These are phyloP conservation scores for Scolanthus callimorphus DNA, from an alignment of 92 coral and sea anemone genomes.

Conservation along the genomic window DNA sequence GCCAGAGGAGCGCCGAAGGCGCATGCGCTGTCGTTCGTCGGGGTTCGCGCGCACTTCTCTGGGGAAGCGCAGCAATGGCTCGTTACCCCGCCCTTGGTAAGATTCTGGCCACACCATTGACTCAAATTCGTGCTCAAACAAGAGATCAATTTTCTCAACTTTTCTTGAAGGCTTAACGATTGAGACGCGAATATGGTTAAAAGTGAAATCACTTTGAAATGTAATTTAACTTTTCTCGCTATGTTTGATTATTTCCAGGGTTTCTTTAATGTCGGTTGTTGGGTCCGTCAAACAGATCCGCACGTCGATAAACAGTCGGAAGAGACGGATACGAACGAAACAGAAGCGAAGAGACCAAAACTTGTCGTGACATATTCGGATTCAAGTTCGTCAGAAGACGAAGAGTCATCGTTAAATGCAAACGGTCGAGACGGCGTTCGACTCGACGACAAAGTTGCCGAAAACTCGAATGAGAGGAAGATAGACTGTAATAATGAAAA, in stretches of 20 bases:
- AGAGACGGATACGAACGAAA: slow-evolving; percentile 3
- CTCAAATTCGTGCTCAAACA: too few relatives aligned
- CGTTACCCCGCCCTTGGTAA: too few relatives aligned
- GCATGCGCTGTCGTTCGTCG: too few relatives aligned
- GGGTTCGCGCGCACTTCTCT: too few relatives aligned
- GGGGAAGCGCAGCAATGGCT: too few relatives aligned
- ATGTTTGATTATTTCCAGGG: slow-evolving; percentile 39
- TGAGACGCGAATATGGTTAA: too few relatives aligned
- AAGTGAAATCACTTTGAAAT: background rate
- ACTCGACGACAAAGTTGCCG: background rate
- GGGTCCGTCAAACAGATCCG: slow-evolving; percentile 79
- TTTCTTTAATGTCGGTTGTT: slow-evolving; percentile 85
- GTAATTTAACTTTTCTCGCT: slow-evolving; percentile 2
- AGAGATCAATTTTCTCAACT: too few relatives aligned
- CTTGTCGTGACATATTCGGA: slow-evolving; percentile 16
- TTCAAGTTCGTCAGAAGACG: slow-evolving; percentile 32
- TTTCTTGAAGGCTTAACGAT: too few relatives aligned
- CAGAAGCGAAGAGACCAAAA: background rate
- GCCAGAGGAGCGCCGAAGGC: too few relatives aligned
- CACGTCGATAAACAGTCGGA: slow-evolving; percentile 1
- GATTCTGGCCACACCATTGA: too few relatives aligned
- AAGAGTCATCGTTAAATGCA: background rate
- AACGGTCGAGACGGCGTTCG: background rate
- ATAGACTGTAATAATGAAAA: background rate
- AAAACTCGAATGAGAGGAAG: background rate